Conservation (phyloP, 1,140 invertebrate genomes). For the Drosophila mojavensis region DNA sequence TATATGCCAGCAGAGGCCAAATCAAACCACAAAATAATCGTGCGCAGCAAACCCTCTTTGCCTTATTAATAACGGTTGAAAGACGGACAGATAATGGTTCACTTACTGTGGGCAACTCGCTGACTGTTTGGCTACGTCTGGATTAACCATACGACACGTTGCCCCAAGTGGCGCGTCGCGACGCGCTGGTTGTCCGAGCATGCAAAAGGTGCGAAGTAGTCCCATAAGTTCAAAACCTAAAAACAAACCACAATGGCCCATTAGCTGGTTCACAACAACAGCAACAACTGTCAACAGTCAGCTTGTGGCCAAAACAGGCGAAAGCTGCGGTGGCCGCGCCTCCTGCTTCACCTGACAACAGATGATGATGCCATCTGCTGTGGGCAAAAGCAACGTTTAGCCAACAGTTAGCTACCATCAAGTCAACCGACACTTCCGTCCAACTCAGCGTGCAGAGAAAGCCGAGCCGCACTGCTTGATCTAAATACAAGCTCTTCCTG, state of each 20-base stretch:
- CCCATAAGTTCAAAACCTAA: constrained; percentile 43
- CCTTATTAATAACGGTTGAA: constrained; percentile 24
- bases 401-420: constrained; percentile 49
- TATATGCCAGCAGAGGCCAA: neutral
- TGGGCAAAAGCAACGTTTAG: constrained; percentile 23
- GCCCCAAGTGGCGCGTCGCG: constrained; percentile 45
- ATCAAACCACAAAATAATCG: neutral
- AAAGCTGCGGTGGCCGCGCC: neutral
- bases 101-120: neutral
- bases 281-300: constrained; percentile 23
- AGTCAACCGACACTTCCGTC: constrained; percentile 71
- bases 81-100: constrained; percentile 9
- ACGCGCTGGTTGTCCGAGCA: constrained; percentile 35
- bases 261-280: constrained; percentile 64
- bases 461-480: neutral
- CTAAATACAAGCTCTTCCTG: neutral
- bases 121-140: neutral
- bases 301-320: neutral
- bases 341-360: neutral
- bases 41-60: neutral
- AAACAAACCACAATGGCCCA: constrained; percentile 65
- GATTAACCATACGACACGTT: constrained; percentile 65
- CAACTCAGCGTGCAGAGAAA: neutral
- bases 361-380: constrained; percentile 26
- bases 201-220: constrained; percentile 53